Percentiles rank a stretch among this genome's conserved stretches.
phyloP scores from a whole-genome alignment of 64 coral and sea anemone genomes.

The Actinia tenebrosa region DNA sequence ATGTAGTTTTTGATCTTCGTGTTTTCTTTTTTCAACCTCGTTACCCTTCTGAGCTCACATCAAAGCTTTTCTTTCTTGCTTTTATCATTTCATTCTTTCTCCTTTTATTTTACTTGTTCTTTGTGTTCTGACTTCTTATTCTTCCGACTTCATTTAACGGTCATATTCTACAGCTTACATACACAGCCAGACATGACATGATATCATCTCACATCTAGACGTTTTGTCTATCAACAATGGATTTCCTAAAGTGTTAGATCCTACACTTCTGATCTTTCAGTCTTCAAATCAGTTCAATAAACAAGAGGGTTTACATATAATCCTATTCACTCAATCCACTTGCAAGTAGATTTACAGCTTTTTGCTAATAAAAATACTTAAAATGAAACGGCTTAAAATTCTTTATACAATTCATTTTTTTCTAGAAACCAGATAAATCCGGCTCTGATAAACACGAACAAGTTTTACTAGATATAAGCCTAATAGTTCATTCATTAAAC shows the following conservation, averaged over 20 bases:
- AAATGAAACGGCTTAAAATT: not conserved
- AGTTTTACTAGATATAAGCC: not conserved
- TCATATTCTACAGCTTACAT: not conserved
- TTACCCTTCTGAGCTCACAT: too few species aligned
- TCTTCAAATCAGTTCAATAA: not conserved
- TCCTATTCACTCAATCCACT: not conserved
- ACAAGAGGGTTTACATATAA: not conserved
- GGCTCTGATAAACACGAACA: not conserved
- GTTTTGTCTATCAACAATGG: not conserved
- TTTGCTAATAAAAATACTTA: too few species aligned
- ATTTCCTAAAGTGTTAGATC: not conserved
- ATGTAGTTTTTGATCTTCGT: too few species aligned
- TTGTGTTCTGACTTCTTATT: not conserved
- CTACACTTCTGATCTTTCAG: not conserved
- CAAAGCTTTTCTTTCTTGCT: too few species aligned
- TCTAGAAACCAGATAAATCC: not conserved
- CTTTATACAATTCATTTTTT: not conserved
- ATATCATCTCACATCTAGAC: not conserved
- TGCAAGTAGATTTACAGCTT: not conserved
- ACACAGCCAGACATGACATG: not conserved
- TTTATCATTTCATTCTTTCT: too few species aligned
- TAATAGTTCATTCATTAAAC: too few species aligned
- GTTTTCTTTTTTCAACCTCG: too few species aligned
- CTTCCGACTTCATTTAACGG: not conserved
- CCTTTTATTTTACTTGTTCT: not conserved